Percentiles rank a stretch among this genome's conserved stretches.
Evolutionary conservation across 2,888 invertebrate genomes (phyloP).

Genomic region (Drosophila fungiperda): DNA sequence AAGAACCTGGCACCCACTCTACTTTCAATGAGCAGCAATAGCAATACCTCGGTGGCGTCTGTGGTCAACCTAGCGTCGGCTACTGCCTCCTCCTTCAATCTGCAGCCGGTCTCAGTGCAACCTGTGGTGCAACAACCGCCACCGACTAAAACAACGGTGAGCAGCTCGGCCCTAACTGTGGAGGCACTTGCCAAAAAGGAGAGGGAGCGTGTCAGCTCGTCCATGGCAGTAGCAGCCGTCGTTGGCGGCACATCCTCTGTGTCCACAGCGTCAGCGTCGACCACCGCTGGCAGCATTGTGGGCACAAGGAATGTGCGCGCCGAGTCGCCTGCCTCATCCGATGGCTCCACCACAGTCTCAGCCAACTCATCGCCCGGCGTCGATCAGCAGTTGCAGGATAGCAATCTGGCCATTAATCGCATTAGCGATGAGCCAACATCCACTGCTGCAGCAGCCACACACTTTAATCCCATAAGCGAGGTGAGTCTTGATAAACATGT

Average conservation of each 20-base stretch:
- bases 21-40: slow-evolving; percentile 80
- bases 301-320: slow-evolving; percentile 71
- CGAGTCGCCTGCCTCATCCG: slow-evolving; percentile 85
- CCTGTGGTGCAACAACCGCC: slow-evolving; percentile 34
- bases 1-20: slow-evolving; percentile 87
- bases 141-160: slow-evolving; percentile 39
- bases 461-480: slow-evolving; percentile 85
- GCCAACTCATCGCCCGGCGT: slow-evolving; percentile 93
- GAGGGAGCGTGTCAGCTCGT: slow-evolving; percentile 51
- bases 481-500: slow-evolving; percentile 54
- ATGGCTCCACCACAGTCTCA: slow-evolving; percentile 94
- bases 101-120: slow-evolving; percentile 63
- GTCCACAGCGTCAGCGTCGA: slow-evolving; percentile 35
- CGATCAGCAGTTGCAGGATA: slow-evolving; percentile 86
- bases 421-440: slow-evolving; percentile 54
- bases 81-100: slow-evolving; percentile 55
- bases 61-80: slow-evolving; percentile 45
- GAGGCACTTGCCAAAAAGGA: slow-evolving; percentile 78
- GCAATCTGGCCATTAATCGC: slow-evolving; percentile 75
- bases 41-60: slow-evolving; percentile 15
- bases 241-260: slow-evolving; percentile 41
- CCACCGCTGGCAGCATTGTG: slow-evolving; percentile 38
- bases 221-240: slow-evolving; percentile 24
- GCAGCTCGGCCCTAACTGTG: slow-evolving; percentile 57
- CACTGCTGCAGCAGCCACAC: slow-evolving; percentile 63